A percentile compares a stretch with the other conserved stretches of the same genome.
These are phyloP conservation scores for Margarornis squamiger DNA, from an alignment of 2,797 vertebrate genomes.

Conservation along the genomic window DNA sequence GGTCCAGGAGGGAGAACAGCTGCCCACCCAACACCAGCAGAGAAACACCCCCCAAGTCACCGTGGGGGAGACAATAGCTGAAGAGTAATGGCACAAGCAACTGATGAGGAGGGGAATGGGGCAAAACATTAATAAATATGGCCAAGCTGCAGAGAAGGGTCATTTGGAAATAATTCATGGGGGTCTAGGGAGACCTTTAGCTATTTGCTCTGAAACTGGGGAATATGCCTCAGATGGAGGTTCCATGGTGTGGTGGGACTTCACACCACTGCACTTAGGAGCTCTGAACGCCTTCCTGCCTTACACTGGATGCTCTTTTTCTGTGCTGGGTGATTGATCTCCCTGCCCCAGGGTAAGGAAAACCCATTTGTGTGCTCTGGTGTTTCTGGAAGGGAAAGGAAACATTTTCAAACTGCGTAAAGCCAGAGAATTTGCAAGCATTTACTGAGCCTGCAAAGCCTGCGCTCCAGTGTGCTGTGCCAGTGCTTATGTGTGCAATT, in stretches of 20 bases:
- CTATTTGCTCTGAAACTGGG: not conserved
- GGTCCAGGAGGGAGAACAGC: not conserved
- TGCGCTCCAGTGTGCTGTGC: not conserved
- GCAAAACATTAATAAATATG: not conserved
- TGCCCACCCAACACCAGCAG: not conserved
- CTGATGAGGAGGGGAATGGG: no score
- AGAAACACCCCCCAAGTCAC: not conserved
- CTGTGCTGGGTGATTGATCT: not conserved
- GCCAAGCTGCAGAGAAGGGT: not conserved
- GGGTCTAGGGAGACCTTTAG: not conserved
- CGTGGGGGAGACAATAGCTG: accelerated
- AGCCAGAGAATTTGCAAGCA: not conserved
- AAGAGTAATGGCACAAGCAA: not conserved
- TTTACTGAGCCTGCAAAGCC: not conserved
- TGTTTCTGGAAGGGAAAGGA: not conserved
- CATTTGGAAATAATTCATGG: not conserved
- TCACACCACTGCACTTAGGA: accelerated
- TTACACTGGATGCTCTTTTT: not conserved
- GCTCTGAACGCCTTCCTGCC: not conserved
- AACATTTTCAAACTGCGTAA: not conserved
- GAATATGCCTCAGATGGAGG: not conserved
- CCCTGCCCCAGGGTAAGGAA: not conserved
- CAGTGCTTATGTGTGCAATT: not conserved
- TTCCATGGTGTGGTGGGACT: not conserved
- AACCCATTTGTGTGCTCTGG: not conserved